These are phyloP conservation scores for Kobus ellipsiprymnus DNA, from an alignment of 2,113 vertebrate species.

Conservation along the genomic window DNA sequence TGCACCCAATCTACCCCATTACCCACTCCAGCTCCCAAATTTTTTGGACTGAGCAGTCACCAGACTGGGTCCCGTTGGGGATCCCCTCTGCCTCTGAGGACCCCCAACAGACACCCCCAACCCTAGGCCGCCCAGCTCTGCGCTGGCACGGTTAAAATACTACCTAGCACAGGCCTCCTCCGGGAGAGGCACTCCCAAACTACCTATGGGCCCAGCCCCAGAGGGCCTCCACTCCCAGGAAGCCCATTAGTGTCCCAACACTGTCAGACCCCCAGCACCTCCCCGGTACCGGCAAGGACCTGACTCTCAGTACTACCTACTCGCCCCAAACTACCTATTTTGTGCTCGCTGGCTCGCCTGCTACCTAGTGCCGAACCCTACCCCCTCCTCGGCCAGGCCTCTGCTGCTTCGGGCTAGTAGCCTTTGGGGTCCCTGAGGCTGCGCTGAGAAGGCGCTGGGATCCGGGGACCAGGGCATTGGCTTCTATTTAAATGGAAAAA, in stretches of 20 bases:
- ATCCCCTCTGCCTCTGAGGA: conserved; percentile 20
- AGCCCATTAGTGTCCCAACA: conserved; percentile 31
- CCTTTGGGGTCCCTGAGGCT: conserved; percentile 28
- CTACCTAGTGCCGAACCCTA: conserved; percentile 71
- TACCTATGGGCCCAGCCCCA: conserved; percentile 80
- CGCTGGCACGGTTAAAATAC: conserved; percentile 70
- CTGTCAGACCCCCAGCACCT: conserved; percentile 71
- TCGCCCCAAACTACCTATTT: conserved; percentile 84
- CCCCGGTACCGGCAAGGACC: conserved; percentile 67
- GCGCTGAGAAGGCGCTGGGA: conserved; percentile 66
- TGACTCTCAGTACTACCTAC: conserved; percentile 82
- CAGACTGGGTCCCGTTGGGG: conserved; percentile 23
- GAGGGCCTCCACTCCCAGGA: conserved; percentile 43
- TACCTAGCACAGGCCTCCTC: conserved; percentile 81
- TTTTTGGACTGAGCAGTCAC: conserved; percentile 16
- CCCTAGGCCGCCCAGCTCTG: conserved; percentile 10
- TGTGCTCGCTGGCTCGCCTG: conserved; percentile 71
- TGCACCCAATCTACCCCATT: not conserved
- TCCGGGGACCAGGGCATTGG: conserved; percentile 78
- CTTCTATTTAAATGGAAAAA: conserved; percentile 84
- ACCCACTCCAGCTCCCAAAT: not conserved
- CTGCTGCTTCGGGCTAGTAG: conserved; percentile 11
- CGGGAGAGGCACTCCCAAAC: conserved; percentile 74
- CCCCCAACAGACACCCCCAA: not conserved
- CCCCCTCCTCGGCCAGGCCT: not conserved